A percentile compares a stretch with the other conserved stretches of the same genome.
Conservation (phyloP, 2,888 invertebrate genomes). For the Leucozona laternaria region DNA sequence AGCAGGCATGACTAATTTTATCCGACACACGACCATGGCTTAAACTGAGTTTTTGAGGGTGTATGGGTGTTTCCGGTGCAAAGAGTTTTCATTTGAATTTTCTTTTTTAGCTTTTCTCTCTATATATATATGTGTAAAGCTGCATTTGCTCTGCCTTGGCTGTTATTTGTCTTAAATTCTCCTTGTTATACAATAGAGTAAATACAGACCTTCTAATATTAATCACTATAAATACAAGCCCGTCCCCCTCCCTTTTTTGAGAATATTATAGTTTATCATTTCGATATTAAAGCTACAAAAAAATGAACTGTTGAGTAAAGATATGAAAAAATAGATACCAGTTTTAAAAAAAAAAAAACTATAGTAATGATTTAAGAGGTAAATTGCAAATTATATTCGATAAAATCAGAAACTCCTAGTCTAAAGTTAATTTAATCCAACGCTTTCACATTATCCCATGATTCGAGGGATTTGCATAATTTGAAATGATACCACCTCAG, state of each 20-base stretch:
- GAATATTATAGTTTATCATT: no score
- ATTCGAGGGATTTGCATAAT: conserved; percentile 34
- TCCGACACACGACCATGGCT: conserved; percentile 36
- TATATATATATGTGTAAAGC: no score
- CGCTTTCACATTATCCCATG: conserved; percentile 22
- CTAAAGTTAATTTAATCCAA: conserved; percentile 18
- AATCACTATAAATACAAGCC: no score
- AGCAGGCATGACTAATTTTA: conserved; percentile 59
- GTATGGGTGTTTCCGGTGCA: conserved; percentile 51
- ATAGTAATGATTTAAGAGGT: neutral
- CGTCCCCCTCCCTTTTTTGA: no score
- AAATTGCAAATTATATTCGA: conserved; percentile 2
- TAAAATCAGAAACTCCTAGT: conserved; percentile 8
- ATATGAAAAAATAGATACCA: neutral
- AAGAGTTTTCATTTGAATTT: conserved; percentile 62
- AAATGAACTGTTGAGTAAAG: neutral
- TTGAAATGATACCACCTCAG: conserved; percentile 17
- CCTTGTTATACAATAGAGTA: no score
- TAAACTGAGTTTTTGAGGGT: conserved; percentile 52
- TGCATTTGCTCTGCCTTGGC: no score
- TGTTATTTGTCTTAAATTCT: no score
- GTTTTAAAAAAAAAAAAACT: neutral
- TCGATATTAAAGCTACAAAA: neutral
- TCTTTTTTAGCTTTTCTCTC: neutral
- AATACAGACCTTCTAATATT: no score